A percentile compares a stretch with the other conserved stretches of the same genome.
Conservation (phyloP, 2,888 invertebrate species). For the Helleia helle region DNA sequence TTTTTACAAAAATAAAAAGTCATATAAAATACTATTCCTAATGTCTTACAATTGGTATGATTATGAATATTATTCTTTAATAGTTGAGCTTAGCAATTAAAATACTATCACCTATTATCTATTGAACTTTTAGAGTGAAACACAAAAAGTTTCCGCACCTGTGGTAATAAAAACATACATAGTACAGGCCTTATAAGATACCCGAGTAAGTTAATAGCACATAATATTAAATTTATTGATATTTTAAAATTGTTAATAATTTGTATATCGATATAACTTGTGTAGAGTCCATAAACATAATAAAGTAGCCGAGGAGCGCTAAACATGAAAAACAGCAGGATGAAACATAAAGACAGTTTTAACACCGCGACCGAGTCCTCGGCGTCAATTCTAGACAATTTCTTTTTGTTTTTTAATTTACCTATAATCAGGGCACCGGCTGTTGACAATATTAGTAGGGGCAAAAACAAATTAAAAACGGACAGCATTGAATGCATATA, state of each 20-base stretch:
- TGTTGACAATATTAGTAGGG: constrained; percentile 41
- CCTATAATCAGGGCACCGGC: constrained; percentile 37
- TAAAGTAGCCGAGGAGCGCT: constrained; percentile 50
- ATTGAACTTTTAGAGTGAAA: constrained; percentile 29
- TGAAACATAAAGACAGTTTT: constrained; percentile 52
- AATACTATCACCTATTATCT: constrained; percentile 23
- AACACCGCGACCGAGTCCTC: constrained; percentile 42
- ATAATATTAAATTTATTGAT: constrained; percentile 36
- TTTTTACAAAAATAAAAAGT: no score
- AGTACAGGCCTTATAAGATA: constrained; percentile 33
- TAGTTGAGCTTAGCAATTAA: no score
- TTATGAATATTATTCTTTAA: no score
- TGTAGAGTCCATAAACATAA: constrained; percentile 41
- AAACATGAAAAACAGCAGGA: constrained; percentile 40
- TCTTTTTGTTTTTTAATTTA: constrained; percentile 45
- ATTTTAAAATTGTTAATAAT: constrained; percentile 19
- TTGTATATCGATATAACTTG: constrained; percentile 31
- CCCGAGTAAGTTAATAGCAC: constrained; percentile 37
- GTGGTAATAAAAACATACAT: constrained; percentile 33
- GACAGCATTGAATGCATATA: constrained; percentile 54
- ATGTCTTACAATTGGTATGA: no score
- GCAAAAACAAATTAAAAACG: constrained; percentile 53
- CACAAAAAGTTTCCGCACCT: constrained; percentile 37
- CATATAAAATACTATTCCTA: no score
- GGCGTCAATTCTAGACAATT: constrained; percentile 29